These are phyloP conservation scores for Thermophis baileyi DNA, from an alignment of 2,113 vertebrate genomes.

Conservation along the genomic window DNA sequence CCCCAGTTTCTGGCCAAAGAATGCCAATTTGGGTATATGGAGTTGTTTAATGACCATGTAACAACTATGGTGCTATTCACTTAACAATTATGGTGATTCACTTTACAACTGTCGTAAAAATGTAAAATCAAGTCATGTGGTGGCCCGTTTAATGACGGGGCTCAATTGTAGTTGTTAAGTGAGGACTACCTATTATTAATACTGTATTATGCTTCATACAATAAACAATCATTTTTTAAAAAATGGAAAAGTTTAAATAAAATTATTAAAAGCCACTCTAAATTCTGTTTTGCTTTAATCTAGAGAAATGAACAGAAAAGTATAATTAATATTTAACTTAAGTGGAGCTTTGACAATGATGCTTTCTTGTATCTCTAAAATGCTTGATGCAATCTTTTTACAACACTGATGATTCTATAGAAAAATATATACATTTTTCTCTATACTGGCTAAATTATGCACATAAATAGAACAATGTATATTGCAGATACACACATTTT, in stretches of 20 bases:
- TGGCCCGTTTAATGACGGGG: not conserved
- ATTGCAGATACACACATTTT: not conserved
- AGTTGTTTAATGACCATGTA: not conserved
- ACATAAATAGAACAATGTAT: not conserved
- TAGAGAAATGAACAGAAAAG: not conserved
- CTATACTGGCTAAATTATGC: slow-evolving; percentile 35
- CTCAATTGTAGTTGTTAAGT: not conserved
- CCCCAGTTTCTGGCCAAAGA: not conserved
- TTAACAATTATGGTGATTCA: not conserved
- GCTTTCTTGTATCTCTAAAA: not conserved
- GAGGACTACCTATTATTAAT: not conserved
- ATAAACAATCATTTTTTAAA: not conserved
- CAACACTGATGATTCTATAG: not conserved
- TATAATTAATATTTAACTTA: not conserved
- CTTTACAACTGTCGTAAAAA: not conserved
- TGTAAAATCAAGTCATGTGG: not conserved
- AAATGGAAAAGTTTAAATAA: not conserved
- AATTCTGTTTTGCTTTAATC: not conserved
- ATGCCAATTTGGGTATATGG: not conserved
- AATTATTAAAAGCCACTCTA: not conserved
- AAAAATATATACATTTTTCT: not conserved
- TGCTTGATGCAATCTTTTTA: not conserved
- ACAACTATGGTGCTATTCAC: not conserved
- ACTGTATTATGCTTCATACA: not conserved
- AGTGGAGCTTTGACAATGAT: not conserved